Base-by-base conservation (phyloP, 92 coral and sea anemone genomes). In the Desmophyllum pertusum region DNA sequence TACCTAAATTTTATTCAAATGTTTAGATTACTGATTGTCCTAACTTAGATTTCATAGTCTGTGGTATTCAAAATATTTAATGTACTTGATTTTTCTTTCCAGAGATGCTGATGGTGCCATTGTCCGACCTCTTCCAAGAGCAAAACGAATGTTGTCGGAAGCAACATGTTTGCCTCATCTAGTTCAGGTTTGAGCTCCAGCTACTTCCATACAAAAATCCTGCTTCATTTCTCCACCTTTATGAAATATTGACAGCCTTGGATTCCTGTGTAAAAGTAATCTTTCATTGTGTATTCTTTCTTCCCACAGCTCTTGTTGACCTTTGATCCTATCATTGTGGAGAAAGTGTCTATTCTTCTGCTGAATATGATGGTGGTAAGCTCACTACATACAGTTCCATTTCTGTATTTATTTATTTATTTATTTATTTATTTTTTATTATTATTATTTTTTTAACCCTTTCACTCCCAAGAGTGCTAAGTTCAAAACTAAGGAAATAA, bases 61-160 rank as follows among this genome's bases (percentile, higher is more conserved):
- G 0, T 14, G 19, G 13, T 48, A 6, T 48, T 17, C 53, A 17
- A 4, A 14, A 48, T 48, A 48, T 48, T 14, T 14, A 13, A 48
- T 72, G 55, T 41, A 3, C 41, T 29, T 70, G 6, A 4, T 29
- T 64, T 43, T 27, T 13, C 40, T 72, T 82, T 15, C 14, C 82
- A 97, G 99, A 80, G 99, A 97, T 83, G 75, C 77, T 39, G 99
- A 92, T 77, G 95, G 95, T 50, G 99, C 99, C 31, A 89, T 97
- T 75, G 99, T 97, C 27, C 92, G 99, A 31, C 99, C 99, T 42
- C 89, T 97, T 30, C 99, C 99, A 62, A 93, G 99, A 59, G 99
- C 97, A 19, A 97, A 97, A 86, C 78, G 99, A 70, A 97, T 97
- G 99, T 68, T 97, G 45, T 97, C 99, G 18, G 99, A 97, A 85